Evolutionary conservation across 2,113 vertebrate species (phyloP), one percentile per base, ranked within the genome.

Genomic region (Ageneiosus marmoratus): DNA sequence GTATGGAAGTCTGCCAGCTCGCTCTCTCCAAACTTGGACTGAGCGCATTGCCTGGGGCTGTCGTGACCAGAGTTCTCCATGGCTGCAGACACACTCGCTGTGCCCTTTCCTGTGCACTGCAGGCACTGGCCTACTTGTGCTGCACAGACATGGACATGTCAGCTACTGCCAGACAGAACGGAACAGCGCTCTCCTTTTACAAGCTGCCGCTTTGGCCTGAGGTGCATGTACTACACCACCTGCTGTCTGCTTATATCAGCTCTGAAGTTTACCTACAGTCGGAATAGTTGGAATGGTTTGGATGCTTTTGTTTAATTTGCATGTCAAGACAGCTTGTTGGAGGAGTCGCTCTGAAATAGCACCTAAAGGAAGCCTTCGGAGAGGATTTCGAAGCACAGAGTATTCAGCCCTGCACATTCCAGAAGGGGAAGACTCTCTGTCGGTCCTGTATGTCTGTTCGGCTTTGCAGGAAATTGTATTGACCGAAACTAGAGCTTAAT

Each of bases 31-130:
- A 84, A 87, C 86, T 85, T 81, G 86, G 86, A 87, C 77, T 32
- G 84, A 87, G 81, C 81, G 81, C 81, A 76, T 69, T 85, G 86
- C 86, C 86, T 83, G 65, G 81, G 86, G 84, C 86, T 85, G 84
- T 87, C 83, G 86, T 87, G 86, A 87, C 84, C 81, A 87, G 84
- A 76, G 62, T 83, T 87, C 86, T 58, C 80, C 86, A 82, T 85
- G 84, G 86, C 82, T 87, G 81, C 78, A 85, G 86, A 70, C 80
- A 81, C 84, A 78, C 80, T 87, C 84, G 75, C 86, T 81, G 86
- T 87, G 81, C 79, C 72, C 81, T 87, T 87, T 87, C 86, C 86
- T 85, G 83, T 82, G 86, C 86, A 69, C 86, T 83, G 80, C 84
- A 73, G 86, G 86, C 81, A 58, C 80, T 83, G 86, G 83, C 86